Conservation (phyloP, 1,140 invertebrate species). For the Eumaeus atala region DNA sequence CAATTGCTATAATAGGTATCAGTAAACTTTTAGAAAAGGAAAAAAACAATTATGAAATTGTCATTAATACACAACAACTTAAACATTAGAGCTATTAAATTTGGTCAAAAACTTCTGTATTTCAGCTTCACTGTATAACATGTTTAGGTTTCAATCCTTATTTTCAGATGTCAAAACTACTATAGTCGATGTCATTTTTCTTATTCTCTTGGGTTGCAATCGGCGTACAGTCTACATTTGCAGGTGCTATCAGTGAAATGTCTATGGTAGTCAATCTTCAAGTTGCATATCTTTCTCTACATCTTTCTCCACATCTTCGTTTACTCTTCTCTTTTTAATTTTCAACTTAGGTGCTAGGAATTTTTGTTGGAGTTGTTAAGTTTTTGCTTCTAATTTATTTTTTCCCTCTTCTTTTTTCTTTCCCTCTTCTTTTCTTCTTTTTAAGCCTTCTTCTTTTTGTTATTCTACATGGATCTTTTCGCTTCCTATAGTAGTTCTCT, state of each 20-base stretch:
- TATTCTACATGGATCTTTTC: conserved; percentile 10
- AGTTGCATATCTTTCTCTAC: not conserved
- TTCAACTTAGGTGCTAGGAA: conserved; percentile 6
- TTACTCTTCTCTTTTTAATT: conserved; percentile 9
- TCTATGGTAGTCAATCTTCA: conserved; percentile 10
- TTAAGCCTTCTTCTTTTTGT: conserved; percentile 2
- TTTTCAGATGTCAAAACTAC: conserved; percentile 15
- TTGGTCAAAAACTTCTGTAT: conserved; percentile 15
- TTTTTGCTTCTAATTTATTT: conserved; percentile 17
- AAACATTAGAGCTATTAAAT: conserved; percentile 8
- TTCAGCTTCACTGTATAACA: conserved; percentile 16
- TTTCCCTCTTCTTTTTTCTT: conserved; percentile 11
- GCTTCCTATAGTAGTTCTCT: conserved; percentile 18
- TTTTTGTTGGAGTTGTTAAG: conserved; percentile 12
- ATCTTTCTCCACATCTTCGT: not conserved
- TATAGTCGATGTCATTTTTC: conserved; percentile 13
- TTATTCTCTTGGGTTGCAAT: conserved; percentile 16
- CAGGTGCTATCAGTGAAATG: conserved; percentile 13
- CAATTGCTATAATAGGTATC: too few species aligned
- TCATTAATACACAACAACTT: not conserved
- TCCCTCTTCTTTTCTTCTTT: conserved; percentile 10
- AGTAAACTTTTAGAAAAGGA: not conserved
- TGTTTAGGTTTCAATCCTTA: conserved; percentile 9
- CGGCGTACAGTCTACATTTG: conserved; percentile 15
- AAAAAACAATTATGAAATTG: conserved; percentile 9